These are phyloP conservation scores for Eleginops maclovinus DNA, from an alignment of 2,113 vertebrate species.

Conservation along the genomic window DNA sequence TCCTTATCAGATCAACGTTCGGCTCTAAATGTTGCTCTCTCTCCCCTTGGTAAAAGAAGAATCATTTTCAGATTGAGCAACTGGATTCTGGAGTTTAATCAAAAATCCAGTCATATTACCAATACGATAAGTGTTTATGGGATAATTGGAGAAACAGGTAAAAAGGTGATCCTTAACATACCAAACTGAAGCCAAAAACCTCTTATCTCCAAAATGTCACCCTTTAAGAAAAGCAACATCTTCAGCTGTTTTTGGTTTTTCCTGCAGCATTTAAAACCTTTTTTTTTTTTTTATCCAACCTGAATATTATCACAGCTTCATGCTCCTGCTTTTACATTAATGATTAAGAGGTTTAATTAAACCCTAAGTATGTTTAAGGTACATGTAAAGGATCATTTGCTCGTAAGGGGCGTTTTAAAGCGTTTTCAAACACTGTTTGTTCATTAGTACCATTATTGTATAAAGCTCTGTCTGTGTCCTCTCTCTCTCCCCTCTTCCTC, in stretches of 20 bases:
- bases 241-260: not conserved
- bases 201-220: not conserved
- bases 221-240: not conserved
- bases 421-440: conserved; percentile 18
- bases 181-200: not conserved
- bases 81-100: not conserved
- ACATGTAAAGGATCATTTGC: not conserved
- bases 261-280: not conserved
- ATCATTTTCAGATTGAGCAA: not conserved
- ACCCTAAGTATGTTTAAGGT: not conserved
- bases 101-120: not conserved
- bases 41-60: not conserved
- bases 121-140: too few relatives aligned
- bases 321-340: conserved; percentile 9
- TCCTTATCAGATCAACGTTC: not conserved
- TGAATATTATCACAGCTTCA: not conserved
- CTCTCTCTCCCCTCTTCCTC: not conserved
- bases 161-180: not conserved
- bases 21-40: not conserved
- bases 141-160: not conserved
- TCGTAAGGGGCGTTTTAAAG: conserved; percentile 18
- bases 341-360: not conserved
- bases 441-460: conserved; percentile 40
- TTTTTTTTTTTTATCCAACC: conserved; percentile 1
- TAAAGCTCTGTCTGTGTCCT: conserved; percentile 27